Conservation (phyloP, 2,888 invertebrate species). For the Gryllus longicercus region DNA sequence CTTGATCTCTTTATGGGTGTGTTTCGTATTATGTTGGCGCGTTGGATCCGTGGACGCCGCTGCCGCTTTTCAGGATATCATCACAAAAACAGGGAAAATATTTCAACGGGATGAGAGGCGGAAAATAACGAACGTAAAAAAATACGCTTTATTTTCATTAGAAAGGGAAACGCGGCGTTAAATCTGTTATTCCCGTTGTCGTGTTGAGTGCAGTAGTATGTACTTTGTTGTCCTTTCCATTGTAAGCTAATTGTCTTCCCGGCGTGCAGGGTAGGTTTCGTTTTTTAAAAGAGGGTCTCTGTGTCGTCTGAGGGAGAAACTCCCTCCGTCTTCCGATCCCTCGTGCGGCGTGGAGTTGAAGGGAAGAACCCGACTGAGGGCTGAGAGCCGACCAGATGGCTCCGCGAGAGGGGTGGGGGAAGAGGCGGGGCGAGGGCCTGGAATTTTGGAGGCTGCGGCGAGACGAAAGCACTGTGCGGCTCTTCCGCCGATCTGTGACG, state of each 20-base stretch:
- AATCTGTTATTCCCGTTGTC: neutral
- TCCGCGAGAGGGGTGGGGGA: no score
- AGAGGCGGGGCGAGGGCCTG: no score
- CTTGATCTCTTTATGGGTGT: neutral
- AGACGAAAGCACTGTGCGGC: no score
- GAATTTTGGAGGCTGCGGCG: no score
- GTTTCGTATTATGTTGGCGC: neutral
- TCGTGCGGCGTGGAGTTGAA: neutral
- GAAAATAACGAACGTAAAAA: constrained; percentile 7
- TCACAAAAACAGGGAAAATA: constrained; percentile 10
- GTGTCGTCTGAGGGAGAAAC: neutral
- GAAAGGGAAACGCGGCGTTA: constrained; percentile 7
- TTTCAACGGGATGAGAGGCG: neutral
- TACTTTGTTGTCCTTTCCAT: neutral
- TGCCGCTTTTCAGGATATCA: neutral
- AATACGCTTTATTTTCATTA: constrained; percentile 3
- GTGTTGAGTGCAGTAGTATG: neutral
- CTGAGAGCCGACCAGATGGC: no score
- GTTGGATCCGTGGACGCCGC: neutral
- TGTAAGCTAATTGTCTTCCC: neutral
- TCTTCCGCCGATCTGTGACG: no score
- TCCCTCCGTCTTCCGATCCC: neutral
- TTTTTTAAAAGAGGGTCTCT: neutral
- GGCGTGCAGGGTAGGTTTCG: neutral
- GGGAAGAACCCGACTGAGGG: no score